Evolutionary conservation across 2,113 vertebrate species (phyloP), one percentile per base, ranked within the genome.

Genomic region (Notothenia coriiceps): DNA sequence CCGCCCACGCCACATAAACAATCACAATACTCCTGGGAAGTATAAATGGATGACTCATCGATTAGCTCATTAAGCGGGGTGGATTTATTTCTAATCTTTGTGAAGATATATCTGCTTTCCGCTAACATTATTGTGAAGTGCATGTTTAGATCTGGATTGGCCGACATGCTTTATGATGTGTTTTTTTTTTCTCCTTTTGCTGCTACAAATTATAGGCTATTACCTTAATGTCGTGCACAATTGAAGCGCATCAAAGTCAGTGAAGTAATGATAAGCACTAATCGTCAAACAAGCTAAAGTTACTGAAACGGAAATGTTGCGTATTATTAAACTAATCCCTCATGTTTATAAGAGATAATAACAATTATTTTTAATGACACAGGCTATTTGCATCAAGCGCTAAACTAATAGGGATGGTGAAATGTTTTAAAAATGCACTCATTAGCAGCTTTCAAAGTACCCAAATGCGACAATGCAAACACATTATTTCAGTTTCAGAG

Each of bases 41-140:
- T 51, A 82, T 85, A 89, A 82, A 70, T n/a, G 25, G 44, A 86
- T 63, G 46, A 87, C 51, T 71, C 70, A 90, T 91, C 73, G 86
- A 85, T 89, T 86, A 88, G 71, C 83, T 67, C 64, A 74, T 80
- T 71, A 82, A 82, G 80, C 17, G 35, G 7, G n/a, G 47, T 18
- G 63, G 60, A 79, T 82, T 74, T 74, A 80, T 66, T 69, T 63
- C 33, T 60, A 70, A 68, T 82, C 43, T 71, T 60, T 67, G 73
- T 14, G 67, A 70, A 71, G 64, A 81, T n/a, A 1, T 8, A 66
- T 79, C 12, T 25, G 46, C 40, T 85, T 65, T 64, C 69, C 29
- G 14, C 52, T 51, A 81, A 74, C 68, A 73, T 73, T 57, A 72
- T 43, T 64, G 33, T 70, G 2, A 73, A 88, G 70, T 56, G 70